Base-by-base conservation (phyloP, 2,888 invertebrate species). In the Neocrepidodera transversa region DNA sequence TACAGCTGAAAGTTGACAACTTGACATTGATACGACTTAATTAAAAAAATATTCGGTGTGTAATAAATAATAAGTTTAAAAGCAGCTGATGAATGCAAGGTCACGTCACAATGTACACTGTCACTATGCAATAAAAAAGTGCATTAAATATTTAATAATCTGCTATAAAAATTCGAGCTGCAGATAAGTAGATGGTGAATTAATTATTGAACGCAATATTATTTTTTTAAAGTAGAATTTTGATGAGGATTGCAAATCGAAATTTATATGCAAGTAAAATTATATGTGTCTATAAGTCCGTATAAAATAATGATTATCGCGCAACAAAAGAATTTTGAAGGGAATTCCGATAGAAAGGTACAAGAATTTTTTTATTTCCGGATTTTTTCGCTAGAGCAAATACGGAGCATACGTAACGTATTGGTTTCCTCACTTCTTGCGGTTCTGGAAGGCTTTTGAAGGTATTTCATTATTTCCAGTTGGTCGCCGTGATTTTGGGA, bases 391-490 rank as follows among this genome's bases (percentile, higher is more conserved):
- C 26, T 1, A 26, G 13, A 45, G 23, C n/a, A 40, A 40, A 17
- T 40, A 16, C 23, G 20, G 17, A 18, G 18, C 42, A 42, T 20
- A 18, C 42, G 47, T 47, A 45, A 45, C 45, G 45, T 45, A 47
- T 47, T 17, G 47, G 47, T 47, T 47, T 47, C 47, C 16, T 47
- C 8, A 47, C 14, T 47, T 23, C 30, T 14, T 47, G 47, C 30
- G 47, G 47, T 16, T 30, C 30, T n/a, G 10, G 13, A 30, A 47
- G 47, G 47, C 30, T 30, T 47, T 47, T 47, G n/a, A 17, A 47
- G 47, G 47, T 47, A 47, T 47, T 47, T 47, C 47, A 47, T 47
- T 47, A 47, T 47, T 47, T 47, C 47, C 47, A 47, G 16, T 28
- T 30, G 47, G 17, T 10, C 30, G 47, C 47, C 30, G 13, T 47